Evolutionary conservation across 2,797 vertebrate species (phyloP).

Genomic region (Rhabdophis nuchalis): DNA sequence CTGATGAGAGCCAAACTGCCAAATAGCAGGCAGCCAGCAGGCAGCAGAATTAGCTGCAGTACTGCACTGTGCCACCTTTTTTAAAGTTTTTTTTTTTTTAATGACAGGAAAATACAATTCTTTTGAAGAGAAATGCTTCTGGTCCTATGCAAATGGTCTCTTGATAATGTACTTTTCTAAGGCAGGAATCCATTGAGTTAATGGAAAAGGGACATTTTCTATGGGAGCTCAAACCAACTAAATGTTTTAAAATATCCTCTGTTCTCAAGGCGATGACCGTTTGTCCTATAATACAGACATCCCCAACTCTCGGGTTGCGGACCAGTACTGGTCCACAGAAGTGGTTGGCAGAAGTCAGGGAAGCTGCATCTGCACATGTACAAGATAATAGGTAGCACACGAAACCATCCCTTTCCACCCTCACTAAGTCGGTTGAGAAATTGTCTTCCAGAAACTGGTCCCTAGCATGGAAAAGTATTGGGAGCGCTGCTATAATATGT

Average conservation of each 20-base stretch:
- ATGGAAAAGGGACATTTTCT: not conserved
- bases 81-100: not conserved
- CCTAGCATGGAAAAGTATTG: not conserved
- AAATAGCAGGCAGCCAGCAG: too few relatives aligned
- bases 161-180: too few relatives aligned
- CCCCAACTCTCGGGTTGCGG: not conserved
- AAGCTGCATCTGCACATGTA: not conserved
- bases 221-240: not conserved
- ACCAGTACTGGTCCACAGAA: accelerated
- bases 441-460: not conserved
- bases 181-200: not conserved
- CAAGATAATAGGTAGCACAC: not conserved
- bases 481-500: not conserved
- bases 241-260: not conserved
- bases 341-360: not conserved
- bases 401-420: not conserved
- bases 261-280: not conserved
- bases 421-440: not conserved
- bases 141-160: not conserved
- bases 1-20: too few relatives aligned
- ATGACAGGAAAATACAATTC: not conserved
- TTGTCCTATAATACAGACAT: not conserved
- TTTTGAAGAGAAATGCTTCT: not conserved
- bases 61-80: too few relatives aligned
- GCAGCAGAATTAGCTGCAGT: too few relatives aligned